phyloP scores from a whole-genome alignment of 2,888 invertebrate species.

The Thymelicus acteon region DNA sequence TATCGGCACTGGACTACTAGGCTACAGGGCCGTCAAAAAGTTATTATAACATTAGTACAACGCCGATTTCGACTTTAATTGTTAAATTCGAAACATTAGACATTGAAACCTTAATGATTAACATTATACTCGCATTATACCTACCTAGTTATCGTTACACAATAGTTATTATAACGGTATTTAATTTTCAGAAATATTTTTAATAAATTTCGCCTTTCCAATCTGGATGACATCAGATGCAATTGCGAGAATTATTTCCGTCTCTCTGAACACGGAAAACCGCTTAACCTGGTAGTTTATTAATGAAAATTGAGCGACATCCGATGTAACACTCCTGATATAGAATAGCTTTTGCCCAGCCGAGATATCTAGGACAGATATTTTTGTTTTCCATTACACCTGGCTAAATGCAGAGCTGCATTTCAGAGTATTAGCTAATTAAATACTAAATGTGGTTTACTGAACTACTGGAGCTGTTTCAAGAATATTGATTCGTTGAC shows the following conservation, averaged over 20 bases:
- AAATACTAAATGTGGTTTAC: slow-evolving; percentile 4
- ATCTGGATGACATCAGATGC: slow-evolving; percentile 33
- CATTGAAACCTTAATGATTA: too few relatives aligned
- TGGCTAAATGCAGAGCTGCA: slow-evolving; percentile 12
- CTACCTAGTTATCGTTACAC: neutral
- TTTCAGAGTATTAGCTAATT: slow-evolving; percentile 19
- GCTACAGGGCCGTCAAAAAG: too few relatives aligned
- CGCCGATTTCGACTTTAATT: too few relatives aligned
- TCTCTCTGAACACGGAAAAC: slow-evolving; percentile 75
- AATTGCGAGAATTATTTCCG: slow-evolving; percentile 61
- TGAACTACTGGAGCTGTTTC: neutral
- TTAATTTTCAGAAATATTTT: slow-evolving; percentile 7
- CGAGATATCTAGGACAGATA: slow-evolving; percentile 76
- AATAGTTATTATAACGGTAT: neutral
- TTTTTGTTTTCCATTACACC: slow-evolving; percentile 49
- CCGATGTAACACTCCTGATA: slow-evolving; percentile 68
- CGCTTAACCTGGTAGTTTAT: slow-evolving; percentile 78
- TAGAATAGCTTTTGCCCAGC: slow-evolving; percentile 64
- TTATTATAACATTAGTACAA: too few relatives aligned
- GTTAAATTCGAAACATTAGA: too few relatives aligned
- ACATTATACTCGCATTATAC: too few relatives aligned
- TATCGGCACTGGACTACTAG: too few relatives aligned
- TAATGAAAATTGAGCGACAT: slow-evolving; percentile 84
- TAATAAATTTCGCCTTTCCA: neutral
- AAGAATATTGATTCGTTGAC: too few relatives aligned